A percentile compares a stretch with the other conserved stretches of the same genome.
These are phyloP conservation scores for Hyperopisus bebe DNA, from an alignment of 2,113 vertebrate species.

Conservation along the genomic window DNA sequence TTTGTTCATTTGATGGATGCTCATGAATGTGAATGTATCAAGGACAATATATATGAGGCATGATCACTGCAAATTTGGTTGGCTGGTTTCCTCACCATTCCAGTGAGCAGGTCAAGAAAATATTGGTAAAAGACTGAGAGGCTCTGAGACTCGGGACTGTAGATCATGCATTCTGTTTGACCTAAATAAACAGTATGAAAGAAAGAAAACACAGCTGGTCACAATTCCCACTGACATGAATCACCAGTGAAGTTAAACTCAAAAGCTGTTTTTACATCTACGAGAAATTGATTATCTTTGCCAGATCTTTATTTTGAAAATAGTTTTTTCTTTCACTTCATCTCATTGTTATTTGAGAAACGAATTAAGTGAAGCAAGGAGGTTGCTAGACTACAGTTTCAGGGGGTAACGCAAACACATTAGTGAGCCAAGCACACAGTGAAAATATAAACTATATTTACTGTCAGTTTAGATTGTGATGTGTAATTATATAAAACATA, in stretches of 20 bases:
- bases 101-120: constrained; percentile 71
- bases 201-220: not conserved
- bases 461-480: not conserved
- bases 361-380: not conserved
- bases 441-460: not conserved
- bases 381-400: constrained; percentile 39
- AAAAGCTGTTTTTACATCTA: not conserved
- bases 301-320: not conserved
- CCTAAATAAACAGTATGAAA: constrained; percentile 20
- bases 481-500: not conserved
- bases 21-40: not conserved
- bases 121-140: constrained; percentile 59
- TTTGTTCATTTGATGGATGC: not conserved
- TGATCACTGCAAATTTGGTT: not conserved
- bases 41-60: not conserved
- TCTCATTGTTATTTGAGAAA: not conserved
- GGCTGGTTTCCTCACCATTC: constrained; percentile 60
- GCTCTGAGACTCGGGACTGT: constrained; percentile 50
- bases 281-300: not conserved
- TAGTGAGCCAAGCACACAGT: not conserved
- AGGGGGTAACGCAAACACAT: not conserved
- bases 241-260: not conserved
- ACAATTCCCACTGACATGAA: not conserved
- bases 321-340: not conserved
- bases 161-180: constrained; percentile 49